phyloP scores from a whole-genome alignment of 1,140 invertebrate species.

The Parapsyche elsis region DNA sequence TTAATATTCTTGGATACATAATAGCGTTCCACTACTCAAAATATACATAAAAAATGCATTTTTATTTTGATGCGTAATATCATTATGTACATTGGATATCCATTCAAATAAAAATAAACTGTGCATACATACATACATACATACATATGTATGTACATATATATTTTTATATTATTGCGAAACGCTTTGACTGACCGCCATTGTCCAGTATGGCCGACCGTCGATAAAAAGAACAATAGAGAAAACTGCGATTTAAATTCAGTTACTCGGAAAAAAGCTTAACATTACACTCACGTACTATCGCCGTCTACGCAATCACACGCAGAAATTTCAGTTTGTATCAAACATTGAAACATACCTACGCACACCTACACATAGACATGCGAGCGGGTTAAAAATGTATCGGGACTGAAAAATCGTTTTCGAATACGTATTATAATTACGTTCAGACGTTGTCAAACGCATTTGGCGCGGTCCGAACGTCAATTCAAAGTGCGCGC shows the following conservation, averaged over 20 bases:
- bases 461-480: too few relatives aligned
- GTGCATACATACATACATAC: not conserved
- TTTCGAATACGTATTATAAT: too few relatives aligned
- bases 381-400: not conserved
- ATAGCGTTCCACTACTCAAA: too few relatives aligned
- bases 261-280: conserved; percentile 41
- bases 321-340: conserved; percentile 32
- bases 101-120: conserved; percentile 2
- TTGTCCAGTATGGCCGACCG: not conserved
- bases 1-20: too few relatives aligned
- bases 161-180: not conserved
- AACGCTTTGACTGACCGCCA: conserved; percentile 32
- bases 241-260: conserved; percentile 54
- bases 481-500: not conserved
- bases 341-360: not conserved
- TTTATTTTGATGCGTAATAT: too few relatives aligned
- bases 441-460: too few relatives aligned
- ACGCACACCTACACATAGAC: too few relatives aligned
- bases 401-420: not conserved
- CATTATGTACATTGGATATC: not conserved
- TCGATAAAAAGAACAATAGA: conserved; percentile 52
- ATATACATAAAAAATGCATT: too few relatives aligned
- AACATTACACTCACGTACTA: conserved; percentile 48
- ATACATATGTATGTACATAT: not conserved
- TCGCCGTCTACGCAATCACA: conserved; percentile 51